Conservation (phyloP, 64 coral and sea anemone species). For the Porites australiensis region DNA sequence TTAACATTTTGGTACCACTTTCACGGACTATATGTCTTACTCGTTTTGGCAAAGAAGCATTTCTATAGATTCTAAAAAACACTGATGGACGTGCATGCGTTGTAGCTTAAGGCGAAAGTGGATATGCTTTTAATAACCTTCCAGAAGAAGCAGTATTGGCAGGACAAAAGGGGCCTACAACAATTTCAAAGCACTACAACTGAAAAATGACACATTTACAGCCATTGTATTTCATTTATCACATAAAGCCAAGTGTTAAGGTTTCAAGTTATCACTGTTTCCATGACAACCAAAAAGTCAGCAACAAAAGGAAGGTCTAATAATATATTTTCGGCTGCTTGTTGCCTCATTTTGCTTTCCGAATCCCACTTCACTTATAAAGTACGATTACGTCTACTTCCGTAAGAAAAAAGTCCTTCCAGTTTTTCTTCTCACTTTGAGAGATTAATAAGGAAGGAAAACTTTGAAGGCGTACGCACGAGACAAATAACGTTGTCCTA, state of each 20-base stretch:
- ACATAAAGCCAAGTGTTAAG: no score
- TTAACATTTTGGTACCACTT: conserved; percentile 20
- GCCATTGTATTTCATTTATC: neutral
- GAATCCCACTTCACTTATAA: neutral
- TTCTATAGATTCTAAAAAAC: conserved; percentile 7
- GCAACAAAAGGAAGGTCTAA: neutral
- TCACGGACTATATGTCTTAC: neutral
- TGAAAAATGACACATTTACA: neutral
- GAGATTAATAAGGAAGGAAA: neutral
- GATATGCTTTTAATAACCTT: no score
- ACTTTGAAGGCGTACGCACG: neutral
- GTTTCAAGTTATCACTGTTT: neutral
- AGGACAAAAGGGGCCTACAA: neutral
- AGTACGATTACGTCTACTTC: neutral
- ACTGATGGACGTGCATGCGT: neutral
- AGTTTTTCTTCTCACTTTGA: neutral
- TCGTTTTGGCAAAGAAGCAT: neutral
- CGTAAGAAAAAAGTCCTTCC: neutral
- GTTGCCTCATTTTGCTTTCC: neutral
- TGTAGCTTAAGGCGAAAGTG: neutral
- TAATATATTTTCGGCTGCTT: neutral
- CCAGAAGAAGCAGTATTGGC: neutral
- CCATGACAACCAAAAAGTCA: neutral
- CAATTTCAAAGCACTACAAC: neutral
- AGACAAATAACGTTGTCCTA: neutral